Conservation (phyloP, 2,888 invertebrate genomes). For the Andrena trimmerana region DNA sequence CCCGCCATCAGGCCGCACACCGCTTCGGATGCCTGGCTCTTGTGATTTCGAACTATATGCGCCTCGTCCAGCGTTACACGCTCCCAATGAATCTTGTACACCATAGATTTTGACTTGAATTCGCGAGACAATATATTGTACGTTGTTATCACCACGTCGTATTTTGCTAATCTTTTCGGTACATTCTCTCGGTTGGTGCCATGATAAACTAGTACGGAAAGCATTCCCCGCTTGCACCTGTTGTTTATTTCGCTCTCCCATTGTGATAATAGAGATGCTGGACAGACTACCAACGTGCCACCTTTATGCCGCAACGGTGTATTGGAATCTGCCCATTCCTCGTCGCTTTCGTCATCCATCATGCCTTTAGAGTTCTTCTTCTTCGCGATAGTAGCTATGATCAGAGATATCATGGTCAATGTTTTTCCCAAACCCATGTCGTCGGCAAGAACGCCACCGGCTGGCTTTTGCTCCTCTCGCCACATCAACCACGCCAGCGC, state of each 20-base stretch:
- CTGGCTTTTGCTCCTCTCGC: constrained; percentile 94
- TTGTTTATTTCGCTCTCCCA: constrained; percentile 93
- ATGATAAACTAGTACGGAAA: constrained; percentile 91
- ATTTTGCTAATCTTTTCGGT: constrained; percentile 87
- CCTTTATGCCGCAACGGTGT: constrained; percentile 85
- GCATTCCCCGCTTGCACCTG: constrained; percentile 87
- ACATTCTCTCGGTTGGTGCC: constrained; percentile 90
- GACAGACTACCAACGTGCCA: constrained; percentile 95
- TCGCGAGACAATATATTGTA: constrained; percentile 92
- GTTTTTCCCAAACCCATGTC: constrained; percentile 95
- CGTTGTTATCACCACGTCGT: constrained; percentile 96
- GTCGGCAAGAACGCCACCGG: constrained; percentile 95
- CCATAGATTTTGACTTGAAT: constrained; percentile 79
- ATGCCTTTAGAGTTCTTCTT: constrained; percentile 77
- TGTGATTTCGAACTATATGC: constrained; percentile 95
- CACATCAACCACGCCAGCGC: constrained; percentile 95
- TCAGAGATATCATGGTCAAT: constrained; percentile 92
- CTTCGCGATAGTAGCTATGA: constrained; percentile 85
- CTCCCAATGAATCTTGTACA: constrained; percentile 90
- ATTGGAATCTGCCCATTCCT: constrained; percentile 54
- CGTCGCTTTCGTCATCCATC: constrained; percentile 80
- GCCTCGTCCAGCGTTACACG: constrained; percentile 97
- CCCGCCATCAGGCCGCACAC: constrained; percentile 88
- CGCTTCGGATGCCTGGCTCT: constrained; percentile 90
- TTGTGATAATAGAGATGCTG: constrained; percentile 95